These are phyloP conservation scores for Galeopsomyia nigrocyanea DNA, from an alignment of 2,888 invertebrate genomes.

Conservation along the genomic window DNA sequence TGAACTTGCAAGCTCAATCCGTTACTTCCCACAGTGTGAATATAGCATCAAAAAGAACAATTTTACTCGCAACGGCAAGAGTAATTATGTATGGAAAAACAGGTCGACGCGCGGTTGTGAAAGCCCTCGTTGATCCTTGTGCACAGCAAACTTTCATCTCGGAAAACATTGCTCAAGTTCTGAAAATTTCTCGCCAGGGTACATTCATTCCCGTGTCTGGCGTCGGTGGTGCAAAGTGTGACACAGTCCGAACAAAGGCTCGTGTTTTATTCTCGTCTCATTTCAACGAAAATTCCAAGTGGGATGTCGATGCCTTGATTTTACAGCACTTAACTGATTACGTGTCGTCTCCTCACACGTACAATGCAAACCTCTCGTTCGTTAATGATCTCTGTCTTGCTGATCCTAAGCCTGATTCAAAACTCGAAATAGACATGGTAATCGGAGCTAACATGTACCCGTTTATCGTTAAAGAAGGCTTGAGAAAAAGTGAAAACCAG, in stretches of 20 bases:
- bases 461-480: slow-evolving; percentile 18
- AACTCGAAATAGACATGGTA: slow-evolving; percentile 20
- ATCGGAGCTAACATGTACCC: slow-evolving; percentile 31
- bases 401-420: slow-evolving; percentile 6
- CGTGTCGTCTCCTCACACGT: slow-evolving; percentile 24
- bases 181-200: background rate
- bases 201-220: no score
- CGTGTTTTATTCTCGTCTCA: background rate
- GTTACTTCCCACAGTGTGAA: background rate
- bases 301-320: no score
- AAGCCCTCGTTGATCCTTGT: background rate
- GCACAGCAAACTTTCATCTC: background rate
- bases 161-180: background rate
- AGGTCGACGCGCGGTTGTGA: no score
- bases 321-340: no score
- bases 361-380: slow-evolving; percentile 6
- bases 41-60: background rate
- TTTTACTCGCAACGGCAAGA: no score
- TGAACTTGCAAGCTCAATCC: background rate
- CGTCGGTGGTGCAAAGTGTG: background rate
- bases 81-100: no score
- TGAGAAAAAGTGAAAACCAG: slow-evolving; percentile 13
- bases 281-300: slow-evolving; percentile 30
- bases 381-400: slow-evolving; percentile 13
- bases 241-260: background rate